Percentiles rank a stretch among this genome's conserved stretches.
Conservation (phyloP, 2,888 invertebrate genomes). For the Apamea epomidion region DNA sequence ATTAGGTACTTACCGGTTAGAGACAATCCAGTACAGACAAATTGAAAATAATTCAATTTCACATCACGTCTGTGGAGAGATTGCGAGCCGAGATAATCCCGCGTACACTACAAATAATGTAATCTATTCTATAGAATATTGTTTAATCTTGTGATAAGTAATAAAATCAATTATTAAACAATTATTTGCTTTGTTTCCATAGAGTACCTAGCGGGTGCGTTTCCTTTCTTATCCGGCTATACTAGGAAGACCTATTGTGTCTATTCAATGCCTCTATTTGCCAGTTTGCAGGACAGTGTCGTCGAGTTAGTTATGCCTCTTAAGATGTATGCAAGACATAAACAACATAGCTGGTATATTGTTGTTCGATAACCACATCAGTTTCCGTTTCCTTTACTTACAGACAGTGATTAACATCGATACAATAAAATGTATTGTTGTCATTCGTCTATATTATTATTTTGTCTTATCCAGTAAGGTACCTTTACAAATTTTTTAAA, state of each 20-base stretch:
- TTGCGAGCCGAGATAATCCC: conserved; percentile 73
- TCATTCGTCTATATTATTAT: background rate
- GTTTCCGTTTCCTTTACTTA: background rate
- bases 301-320: background rate
- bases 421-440: too few relatives aligned
- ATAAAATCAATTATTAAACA: background rate
- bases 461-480: too few relatives aligned
- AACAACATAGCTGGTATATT: background rate
- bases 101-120: conserved; percentile 56
- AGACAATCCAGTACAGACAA: too few relatives aligned
- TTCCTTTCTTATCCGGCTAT: background rate
- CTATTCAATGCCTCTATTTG: background rate
- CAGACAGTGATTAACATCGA: background rate
- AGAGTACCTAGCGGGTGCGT: background rate
- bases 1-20: too few relatives aligned
- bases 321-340: background rate
- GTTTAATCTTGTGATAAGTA: background rate
- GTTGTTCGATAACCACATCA: background rate
- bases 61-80: conserved; percentile 71
- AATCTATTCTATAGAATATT: background rate
- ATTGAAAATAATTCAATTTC: conserved; percentile 70
- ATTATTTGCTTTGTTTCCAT: too few relatives aligned
- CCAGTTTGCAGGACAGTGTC: background rate
- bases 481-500: too few relatives aligned
- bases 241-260: too few relatives aligned